Evolutionary conservation across 1,140 invertebrate species (phyloP), one percentile per base, ranked within the genome.

Genomic region (Euwallacea fornicatus): DNA sequence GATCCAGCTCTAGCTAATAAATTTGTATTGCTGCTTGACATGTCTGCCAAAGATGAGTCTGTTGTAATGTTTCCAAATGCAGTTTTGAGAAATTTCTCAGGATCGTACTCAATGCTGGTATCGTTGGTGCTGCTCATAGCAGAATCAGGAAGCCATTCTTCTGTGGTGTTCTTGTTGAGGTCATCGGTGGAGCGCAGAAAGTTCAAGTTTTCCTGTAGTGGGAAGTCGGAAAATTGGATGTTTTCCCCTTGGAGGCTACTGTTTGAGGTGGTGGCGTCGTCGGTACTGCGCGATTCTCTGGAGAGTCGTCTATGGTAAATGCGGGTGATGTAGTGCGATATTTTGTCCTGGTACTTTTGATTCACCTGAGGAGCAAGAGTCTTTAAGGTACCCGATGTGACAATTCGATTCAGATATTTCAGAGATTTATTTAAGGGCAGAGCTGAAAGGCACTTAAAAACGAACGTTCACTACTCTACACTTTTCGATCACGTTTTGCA

Each of bases 251-350:
- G 53, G 13, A 70, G 7, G 47, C 66, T 66, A 3, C 59, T 64
- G 13, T 62, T 69, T 9, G 72, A 67, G 43, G 43, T 62, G n/a
- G 69, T 43, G 16, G 33, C 60, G 11, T 74, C 72, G 46, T 69
- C 68, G 16, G 62, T 54, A 21, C 42, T 60, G 4, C 53, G 55
- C 15, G 62, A 70, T 15, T 69, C 64, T 47, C 64, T 69, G 15
- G 73, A 75, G 2, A 56, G 9, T 53, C 70, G 66, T 47, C 73
- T 41, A n/a, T 66, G 69, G 53, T 72, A 71, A 43, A 75, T 75
- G 8, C 73, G 66, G 21, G 15, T 46, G 11, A 70, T 64, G 60
- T 66, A 75, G 59, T 70, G 61, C 10, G 58, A 62, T 13, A 75
- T 46, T 47, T 67, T 50, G 44, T 64, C 59, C 7, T 72, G 62